A percentile compares a stretch with the other conserved stretches of the same genome.
Conservation (phyloP, 2,888 invertebrate species). For the Drosophila formosana region DNA sequence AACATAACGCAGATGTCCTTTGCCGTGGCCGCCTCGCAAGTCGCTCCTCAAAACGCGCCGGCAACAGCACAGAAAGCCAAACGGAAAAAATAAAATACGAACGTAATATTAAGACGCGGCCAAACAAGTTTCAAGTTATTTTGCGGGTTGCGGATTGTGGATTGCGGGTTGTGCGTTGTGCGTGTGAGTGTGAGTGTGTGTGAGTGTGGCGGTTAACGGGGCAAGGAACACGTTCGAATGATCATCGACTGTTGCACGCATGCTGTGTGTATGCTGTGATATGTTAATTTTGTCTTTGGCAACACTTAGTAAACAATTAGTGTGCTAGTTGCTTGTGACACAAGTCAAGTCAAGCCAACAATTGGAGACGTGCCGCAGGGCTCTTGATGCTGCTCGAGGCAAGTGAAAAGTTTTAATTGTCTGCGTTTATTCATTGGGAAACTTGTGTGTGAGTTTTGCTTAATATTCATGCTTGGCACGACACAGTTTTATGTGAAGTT, state of each 20-base stretch:
- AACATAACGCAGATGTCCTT: slow-evolving; percentile 81
- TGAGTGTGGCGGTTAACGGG: slow-evolving; percentile 6
- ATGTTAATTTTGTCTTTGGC: slow-evolving; percentile 72
- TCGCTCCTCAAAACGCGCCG: slow-evolving; percentile 56
- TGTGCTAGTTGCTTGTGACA: slow-evolving; percentile 23
- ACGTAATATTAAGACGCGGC: slow-evolving; percentile 29
- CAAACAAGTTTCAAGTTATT: slow-evolving; percentile 12
- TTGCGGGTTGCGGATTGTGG: not conserved
- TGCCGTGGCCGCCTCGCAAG: slow-evolving; percentile 70
- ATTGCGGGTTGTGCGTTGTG: not conserved
- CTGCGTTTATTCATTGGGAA: slow-evolving; percentile 73
- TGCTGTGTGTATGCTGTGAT: slow-evolving; percentile 68
- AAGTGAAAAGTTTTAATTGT: slow-evolving; percentile 79
- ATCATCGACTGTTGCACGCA: slow-evolving; percentile 47
- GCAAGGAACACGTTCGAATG: slow-evolving; percentile 18
- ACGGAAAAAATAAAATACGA: not conserved
- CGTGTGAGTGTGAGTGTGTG: not conserved
- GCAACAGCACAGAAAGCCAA: slow-evolving; percentile 23
- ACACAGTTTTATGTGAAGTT: slow-evolving; percentile 57
- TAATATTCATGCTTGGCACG: slow-evolving; percentile 62
- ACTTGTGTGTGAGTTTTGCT: slow-evolving; percentile 52
- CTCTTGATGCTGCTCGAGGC: slow-evolving; percentile 42
- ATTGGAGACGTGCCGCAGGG: slow-evolving; percentile 21
- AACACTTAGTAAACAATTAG: slow-evolving; percentile 74
- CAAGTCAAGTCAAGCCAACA: slow-evolving; percentile 7